Evolutionary conservation across 2,888 invertebrate genomes (phyloP).

Genomic region (Drosophila differens): DNA sequence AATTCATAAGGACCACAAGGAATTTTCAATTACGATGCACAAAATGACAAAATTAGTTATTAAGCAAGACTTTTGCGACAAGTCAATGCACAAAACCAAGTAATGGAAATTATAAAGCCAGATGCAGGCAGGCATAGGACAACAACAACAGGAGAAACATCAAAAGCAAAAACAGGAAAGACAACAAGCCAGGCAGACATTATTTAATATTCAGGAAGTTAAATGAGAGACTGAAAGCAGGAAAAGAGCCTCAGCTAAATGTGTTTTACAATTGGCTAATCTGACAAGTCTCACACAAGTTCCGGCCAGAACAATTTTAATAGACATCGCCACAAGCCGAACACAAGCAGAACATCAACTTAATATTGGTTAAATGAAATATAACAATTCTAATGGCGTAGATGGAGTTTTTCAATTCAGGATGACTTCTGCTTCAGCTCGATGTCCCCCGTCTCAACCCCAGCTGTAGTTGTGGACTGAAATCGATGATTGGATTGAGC

Average conservation of each 20-base stretch:
- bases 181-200: conserved; percentile 15
- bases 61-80: conserved; percentile 60
- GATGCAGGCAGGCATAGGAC: neutral
- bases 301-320: conserved; percentile 43
- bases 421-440: neutral
- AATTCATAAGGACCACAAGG: conserved; percentile 59
- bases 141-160: neutral
- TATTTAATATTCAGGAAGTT: conserved; percentile 50
- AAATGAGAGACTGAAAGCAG: conserved; percentile 31
- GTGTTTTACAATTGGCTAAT: conserved; percentile 16
- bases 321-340: conserved; percentile 22
- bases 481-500: conserved; percentile 20
- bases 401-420: neutral
- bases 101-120: conserved; percentile 46
- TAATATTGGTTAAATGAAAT: conserved; percentile 29
- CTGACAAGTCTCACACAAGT: conserved; percentile 17
- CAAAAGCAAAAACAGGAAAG: conserved; percentile 33
- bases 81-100: conserved; percentile 20
- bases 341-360: conserved; percentile 24
- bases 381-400: neutral
- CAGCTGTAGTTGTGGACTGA: neutral
- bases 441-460: neutral
- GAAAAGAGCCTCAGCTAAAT: conserved; percentile 9
- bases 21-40: conserved; percentile 72
- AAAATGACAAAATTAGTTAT: conserved; percentile 69